A percentile compares a stretch with the other conserved stretches of the same genome.
Evolutionary conservation across 2,888 invertebrate species (phyloP).

Genomic region (Dryobota labecula): DNA sequence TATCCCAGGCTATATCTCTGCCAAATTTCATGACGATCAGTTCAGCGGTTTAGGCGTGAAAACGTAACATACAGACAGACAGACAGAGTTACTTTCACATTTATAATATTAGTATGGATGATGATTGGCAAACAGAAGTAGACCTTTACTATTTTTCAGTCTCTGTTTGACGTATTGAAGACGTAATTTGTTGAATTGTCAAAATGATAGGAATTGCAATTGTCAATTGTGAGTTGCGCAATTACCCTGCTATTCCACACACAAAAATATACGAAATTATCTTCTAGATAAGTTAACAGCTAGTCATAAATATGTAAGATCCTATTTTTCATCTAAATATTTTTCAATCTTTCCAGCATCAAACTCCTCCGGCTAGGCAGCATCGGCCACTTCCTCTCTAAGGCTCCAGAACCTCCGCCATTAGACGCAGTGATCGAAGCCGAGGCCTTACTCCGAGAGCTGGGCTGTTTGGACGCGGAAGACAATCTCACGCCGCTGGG

Average conservation of each 20-base stretch:
- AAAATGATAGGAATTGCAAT: too few species aligned
- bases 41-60: too few species aligned
- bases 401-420: slow-evolving; percentile 98
- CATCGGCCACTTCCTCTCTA: slow-evolving; percentile 98
- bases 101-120: too few species aligned
- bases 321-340: not conserved
- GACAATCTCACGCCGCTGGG: slow-evolving; percentile 98
- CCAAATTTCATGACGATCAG: too few species aligned
- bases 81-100: too few species aligned
- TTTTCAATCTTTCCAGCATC: slow-evolving; percentile 73
- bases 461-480: slow-evolving; percentile 96
- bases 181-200: too few species aligned
- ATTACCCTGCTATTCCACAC: not conserved
- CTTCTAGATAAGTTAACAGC: not conserved
- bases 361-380: slow-evolving; percentile 96
- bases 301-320: not conserved
- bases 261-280: not conserved
- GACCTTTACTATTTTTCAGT: too few species aligned
- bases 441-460: slow-evolving; percentile 95
- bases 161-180: too few species aligned
- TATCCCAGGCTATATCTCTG: too few species aligned
- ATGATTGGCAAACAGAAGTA: too few species aligned
- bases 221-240: too few species aligned
- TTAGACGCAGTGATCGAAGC: slow-evolving; percentile 99
- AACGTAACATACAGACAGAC: too few species aligned